phyloP scores from a whole-genome alignment of 1,140 invertebrate species.

The Halesus radiatus region DNA sequence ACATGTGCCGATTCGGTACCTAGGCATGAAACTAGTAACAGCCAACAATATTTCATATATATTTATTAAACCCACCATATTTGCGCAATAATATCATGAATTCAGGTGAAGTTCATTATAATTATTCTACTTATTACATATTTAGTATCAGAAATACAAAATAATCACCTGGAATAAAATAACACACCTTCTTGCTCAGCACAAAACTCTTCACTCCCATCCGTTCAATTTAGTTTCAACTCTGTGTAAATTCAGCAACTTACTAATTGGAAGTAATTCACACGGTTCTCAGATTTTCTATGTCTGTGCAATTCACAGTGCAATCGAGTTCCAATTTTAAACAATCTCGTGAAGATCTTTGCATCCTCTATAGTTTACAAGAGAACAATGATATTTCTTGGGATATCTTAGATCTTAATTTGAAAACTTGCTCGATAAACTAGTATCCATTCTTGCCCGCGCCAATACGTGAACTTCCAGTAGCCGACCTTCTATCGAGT shows the following conservation, averaged over 20 bases:
- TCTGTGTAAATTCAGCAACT: slow-evolving; percentile 6
- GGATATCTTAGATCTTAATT: slow-evolving; percentile 55
- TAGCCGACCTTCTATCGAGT: slow-evolving; percentile 49
- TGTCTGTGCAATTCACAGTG: not conserved
- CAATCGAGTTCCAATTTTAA: not conserved
- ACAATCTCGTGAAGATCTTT: not conserved
- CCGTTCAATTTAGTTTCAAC: not conserved
- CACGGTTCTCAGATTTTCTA: not conserved
- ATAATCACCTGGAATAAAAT: too few species aligned
- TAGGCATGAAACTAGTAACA: too few species aligned
- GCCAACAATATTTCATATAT: too few species aligned
- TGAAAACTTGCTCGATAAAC: slow-evolving; percentile 53
- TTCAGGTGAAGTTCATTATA: too few species aligned
- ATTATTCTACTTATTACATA: too few species aligned
- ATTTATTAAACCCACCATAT: too few species aligned
- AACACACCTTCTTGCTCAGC: too few species aligned
- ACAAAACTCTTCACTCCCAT: not conserved
- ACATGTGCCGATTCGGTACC: too few species aligned
- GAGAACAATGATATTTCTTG: slow-evolving; percentile 52
- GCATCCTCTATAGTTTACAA: not conserved
- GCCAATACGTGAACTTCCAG: slow-evolving; percentile 47
- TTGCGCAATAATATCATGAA: too few species aligned
- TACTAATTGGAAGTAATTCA: not conserved
- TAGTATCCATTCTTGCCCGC: slow-evolving; percentile 44
- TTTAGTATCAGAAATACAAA: too few species aligned